Evolutionary conservation across 2,113 vertebrate genomes (phyloP).

Genomic region (Pangasianodon gigas): DNA sequence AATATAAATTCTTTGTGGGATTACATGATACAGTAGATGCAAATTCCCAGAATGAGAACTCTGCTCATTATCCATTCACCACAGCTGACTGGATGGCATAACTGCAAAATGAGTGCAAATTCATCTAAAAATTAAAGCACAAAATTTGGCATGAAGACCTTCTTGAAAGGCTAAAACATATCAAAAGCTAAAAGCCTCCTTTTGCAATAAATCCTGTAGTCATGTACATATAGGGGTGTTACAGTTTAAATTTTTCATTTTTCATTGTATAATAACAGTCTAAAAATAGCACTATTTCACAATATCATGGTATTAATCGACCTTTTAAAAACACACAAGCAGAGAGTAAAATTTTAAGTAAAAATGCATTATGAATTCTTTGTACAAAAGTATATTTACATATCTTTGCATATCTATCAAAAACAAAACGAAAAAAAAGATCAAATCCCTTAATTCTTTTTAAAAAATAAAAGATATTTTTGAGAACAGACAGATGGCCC

Average conservation of each 20-base stretch:
- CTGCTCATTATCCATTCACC: slow-evolving; percentile 66
- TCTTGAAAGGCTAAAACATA: slow-evolving; percentile 30
- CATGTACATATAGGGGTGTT: neutral
- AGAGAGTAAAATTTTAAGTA: neutral
- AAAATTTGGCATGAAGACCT: slow-evolving; percentile 55
- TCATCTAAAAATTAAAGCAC: slow-evolving; percentile 61
- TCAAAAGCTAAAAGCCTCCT: neutral
- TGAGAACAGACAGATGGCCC: too few relatives aligned
- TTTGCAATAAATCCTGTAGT: neutral
- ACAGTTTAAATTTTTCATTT: neutral
- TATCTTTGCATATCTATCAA: neutral
- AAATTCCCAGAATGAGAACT: slow-evolving; percentile 53
- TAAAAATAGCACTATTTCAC: neutral
- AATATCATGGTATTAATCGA: neutral
- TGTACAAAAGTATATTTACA: neutral
- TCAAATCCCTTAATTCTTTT: neutral
- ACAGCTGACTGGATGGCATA: slow-evolving; percentile 66
- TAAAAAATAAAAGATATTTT: neutral
- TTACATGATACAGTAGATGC: slow-evolving; percentile 13
- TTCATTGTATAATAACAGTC: neutral
- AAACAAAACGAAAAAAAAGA: neutral
- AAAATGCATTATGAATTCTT: neutral
- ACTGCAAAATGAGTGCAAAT: slow-evolving; percentile 64
- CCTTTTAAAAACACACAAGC: neutral
- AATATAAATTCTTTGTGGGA: slow-evolving; percentile 2